Base-by-base conservation (phyloP, 2,797 vertebrate species). In the Hippoglossus hippoglossus region DNA sequence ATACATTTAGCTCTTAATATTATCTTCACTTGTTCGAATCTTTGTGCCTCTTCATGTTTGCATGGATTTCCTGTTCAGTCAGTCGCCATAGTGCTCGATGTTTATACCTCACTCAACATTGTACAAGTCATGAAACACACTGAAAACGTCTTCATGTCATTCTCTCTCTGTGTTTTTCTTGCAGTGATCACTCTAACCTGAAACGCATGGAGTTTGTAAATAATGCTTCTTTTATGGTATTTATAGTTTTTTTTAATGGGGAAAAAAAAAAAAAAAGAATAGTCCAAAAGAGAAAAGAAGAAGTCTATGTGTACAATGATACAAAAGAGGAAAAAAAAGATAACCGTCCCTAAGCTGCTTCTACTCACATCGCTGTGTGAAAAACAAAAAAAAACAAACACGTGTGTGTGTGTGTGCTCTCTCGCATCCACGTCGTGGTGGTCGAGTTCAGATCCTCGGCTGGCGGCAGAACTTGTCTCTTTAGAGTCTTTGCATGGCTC, bases 191-290 rank as follows among this genome's bases (percentile, higher is more conserved):
- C 88, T 96, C 96, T 99, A 98, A 99, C 95, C 93, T 84, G 93
- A 93, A 91, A 80, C 95, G 97, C 98, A 98, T 99, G 97, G 97
- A 97, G 95, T 97, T 95, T 98, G 95, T 97, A 98, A 95, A 98
- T 98, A 98, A 95, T 87, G 94, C 94, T 96, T 94, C 93, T 93
- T 95, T 95, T 95, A 95, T 87, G 84, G 95, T 98, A 98, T 98
- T 98, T 97, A 98, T 98, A 96, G 94, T 95, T 93, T 92, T 95
- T 94, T 58, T 95, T 94, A 94, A 90, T 83, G 90, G 94, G 90
- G 26, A 1, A 4, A 7, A 41, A 41, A 16, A 41, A 41, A 16
- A 41, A 44, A 22, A 58, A 90, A 91, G 88, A 90, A 80, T 91
- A 92, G 92, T 46, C 88, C 83, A 94, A 93, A 90, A 91, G 90